These are phyloP conservation scores for Myiotriccus ornatus DNA, from an alignment of 2,797 vertebrate genomes.

Conservation along the genomic window DNA sequence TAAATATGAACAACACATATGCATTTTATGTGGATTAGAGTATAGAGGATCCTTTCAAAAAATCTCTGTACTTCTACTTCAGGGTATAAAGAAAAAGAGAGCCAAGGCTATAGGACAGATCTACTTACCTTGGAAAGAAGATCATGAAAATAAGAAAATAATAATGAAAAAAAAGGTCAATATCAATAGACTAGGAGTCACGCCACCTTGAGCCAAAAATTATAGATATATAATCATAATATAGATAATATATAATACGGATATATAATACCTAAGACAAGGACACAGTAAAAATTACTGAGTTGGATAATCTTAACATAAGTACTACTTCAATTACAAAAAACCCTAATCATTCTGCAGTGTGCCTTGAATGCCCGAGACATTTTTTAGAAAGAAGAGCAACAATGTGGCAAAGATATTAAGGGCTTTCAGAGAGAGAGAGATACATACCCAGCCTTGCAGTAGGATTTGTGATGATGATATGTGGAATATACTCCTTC, in stretches of 20 bases:
- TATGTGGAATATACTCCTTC: not conserved
- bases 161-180: not conserved
- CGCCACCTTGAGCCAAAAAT: fast-evolving
- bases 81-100: not conserved
- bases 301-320: not conserved
- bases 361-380: not conserved
- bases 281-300: not conserved
- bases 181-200: not conserved
- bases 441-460: not conserved
- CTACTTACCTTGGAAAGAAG: not conserved
- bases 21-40: not conserved
- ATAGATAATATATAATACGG: not conserved
- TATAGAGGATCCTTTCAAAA: not conserved
- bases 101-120: not conserved
- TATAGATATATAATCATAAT: not conserved
- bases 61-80: not conserved
- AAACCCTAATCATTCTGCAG: fast-evolving
- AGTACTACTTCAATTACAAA: not conserved
- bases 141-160: not conserved
- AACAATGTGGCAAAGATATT: not conserved
- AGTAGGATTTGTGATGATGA: not conserved
- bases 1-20: not conserved
- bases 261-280: not conserved
- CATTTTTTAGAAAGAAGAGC: not conserved
- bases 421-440: not conserved